Base-by-base conservation (phyloP, 2,888 invertebrate genomes). In the Galerucella pusilla region DNA sequence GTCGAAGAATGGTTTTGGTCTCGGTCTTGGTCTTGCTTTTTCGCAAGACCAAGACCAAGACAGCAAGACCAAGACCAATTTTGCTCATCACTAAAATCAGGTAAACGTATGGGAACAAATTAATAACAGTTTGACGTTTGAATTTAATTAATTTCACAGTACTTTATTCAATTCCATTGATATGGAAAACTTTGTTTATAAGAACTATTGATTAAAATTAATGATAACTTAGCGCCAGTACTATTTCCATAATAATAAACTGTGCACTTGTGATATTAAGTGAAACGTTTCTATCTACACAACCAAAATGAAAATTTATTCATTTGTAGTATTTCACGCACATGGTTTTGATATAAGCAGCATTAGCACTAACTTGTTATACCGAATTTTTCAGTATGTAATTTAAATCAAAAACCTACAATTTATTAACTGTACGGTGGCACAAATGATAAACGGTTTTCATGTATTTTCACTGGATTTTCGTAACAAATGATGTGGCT, bases 391-490 rank as follows among this genome's bases (percentile, higher is more conserved):
- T 68, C 59, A 68, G 68, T 20, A 61, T 45, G 46, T 69, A 69
- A 69, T 60, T 60, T 59, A 49, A 60, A 61, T 69, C 69, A 69
- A 69, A 68, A 45, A 46, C 46, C 46, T 69, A 45, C 45, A 69
- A 69, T 69, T 69, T 69, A 69, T 69, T 69, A 60, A 69, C 69
- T 69, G 60, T 42, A 60, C 25, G 59, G 60, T 69, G 69, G 25
- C 20, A 25, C 59, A 69, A 69, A 69, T 60, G 69, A 69, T 60
- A 69, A 61, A 69, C 28, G 69, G 46, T 69, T 68, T 69, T 69
- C 60, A 69, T 69, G 68, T 69, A 69, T 69, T 69, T 69, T 60
- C 61, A 61, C 42, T 59, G 69, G 69, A 69, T 61, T 69, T 60
- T 69, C 60, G 59, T 60, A 69, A 69, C 69, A 69, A 59, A 69